A percentile compares a stretch with the other conserved stretches of the same genome.
Evolutionary conservation across 2,113 vertebrate species (phyloP).

Genomic region (Pachypanchax playfairii): DNA sequence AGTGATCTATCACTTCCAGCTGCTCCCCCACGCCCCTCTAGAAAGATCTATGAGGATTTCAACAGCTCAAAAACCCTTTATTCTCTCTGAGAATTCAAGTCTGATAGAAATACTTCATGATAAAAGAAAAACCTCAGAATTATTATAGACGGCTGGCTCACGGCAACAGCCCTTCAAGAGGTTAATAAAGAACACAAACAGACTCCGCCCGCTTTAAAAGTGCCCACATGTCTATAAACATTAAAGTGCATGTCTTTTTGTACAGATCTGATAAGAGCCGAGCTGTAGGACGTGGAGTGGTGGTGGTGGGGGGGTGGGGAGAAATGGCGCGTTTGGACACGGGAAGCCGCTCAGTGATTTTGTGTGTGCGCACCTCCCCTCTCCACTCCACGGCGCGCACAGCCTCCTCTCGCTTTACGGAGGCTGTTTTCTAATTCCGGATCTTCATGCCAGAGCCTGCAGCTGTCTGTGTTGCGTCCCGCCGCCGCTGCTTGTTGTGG

Average conservation of each 20-base stretch:
- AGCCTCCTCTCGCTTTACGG: conserved; percentile 32
- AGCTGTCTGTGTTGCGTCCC: conserved; percentile 68
- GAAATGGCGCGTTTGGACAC: conserved; percentile 32
- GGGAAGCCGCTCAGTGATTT: conserved; percentile 30
- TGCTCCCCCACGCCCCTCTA: conserved; percentile 6
- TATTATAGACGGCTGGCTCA: no score
- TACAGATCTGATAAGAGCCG: conserved; percentile 5
- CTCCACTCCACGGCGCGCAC: conserved; percentile 8
- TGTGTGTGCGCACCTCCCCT: neutral
- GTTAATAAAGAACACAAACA: no score
- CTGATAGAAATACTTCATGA: neutral
- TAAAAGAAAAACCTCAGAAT: no score
- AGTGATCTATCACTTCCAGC: conserved; percentile 4
- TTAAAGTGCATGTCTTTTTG: neutral
- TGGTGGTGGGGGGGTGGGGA: conserved; percentile 29
- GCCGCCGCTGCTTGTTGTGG: conserved; percentile 23
- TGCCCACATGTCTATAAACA: neutral
- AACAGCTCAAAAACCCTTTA: neutral
- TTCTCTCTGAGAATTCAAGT: neutral
- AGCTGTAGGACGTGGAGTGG: conserved; percentile 12
- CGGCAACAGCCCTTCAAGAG: no score
- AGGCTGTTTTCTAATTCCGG: conserved; percentile 49
- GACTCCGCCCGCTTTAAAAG: no score
- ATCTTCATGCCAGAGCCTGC: conserved; percentile 69
- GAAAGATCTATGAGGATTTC: conserved; percentile 8